Base-by-base conservation (phyloP, 1,140 invertebrate species). In the Aplysia californica region DNA sequence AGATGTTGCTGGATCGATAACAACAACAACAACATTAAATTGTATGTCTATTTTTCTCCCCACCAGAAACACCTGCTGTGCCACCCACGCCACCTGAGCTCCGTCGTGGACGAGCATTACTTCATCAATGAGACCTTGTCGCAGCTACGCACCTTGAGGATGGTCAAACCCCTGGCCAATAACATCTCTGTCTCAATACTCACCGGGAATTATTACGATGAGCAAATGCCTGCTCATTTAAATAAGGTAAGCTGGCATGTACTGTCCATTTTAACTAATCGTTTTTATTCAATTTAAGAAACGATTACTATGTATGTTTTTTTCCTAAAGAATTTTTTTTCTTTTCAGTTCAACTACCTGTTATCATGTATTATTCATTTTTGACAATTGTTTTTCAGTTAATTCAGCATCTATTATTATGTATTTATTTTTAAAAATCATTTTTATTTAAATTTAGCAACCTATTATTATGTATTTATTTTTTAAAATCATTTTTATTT, bases 61-160 rank as follows among this genome's bases (percentile, higher is more conserved):
- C 74, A 84, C 55, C 81, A 90, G 89, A 89, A 89, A 85, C 82
- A 87, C 82, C 76, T 89, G 39, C 64, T 89, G 44, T 89, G 89
- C 79, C 84, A 90, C 75, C 88, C 89, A 1, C 82, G 83, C 71
- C 89, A 90, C 71, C 71, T 90, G 4, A 89, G 87, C 77, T 86
- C 87, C 20, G 82, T 87, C 0, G 88, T 90, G 18, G 88, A 89
- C 78, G 89, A 90, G 76, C 85, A 89, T 82, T 77, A 87, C 69
- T 88, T 88, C 75, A 84, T 89, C 6, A 89, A 89, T 79, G 86
- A 89, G 76, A 85, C 87, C 50, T 86, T 90, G 78, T 85, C 87
- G 72, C 89, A 90, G 77, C 86, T 90, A 56, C 85, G 87, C 73
- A 85, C 85, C 50, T 68, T 86, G 21, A 79, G 84, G 38, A 81